These are phyloP conservation scores for Kobus ellipsiprymnus DNA, from an alignment of 2,113 vertebrate species.

Conservation along the genomic window DNA sequence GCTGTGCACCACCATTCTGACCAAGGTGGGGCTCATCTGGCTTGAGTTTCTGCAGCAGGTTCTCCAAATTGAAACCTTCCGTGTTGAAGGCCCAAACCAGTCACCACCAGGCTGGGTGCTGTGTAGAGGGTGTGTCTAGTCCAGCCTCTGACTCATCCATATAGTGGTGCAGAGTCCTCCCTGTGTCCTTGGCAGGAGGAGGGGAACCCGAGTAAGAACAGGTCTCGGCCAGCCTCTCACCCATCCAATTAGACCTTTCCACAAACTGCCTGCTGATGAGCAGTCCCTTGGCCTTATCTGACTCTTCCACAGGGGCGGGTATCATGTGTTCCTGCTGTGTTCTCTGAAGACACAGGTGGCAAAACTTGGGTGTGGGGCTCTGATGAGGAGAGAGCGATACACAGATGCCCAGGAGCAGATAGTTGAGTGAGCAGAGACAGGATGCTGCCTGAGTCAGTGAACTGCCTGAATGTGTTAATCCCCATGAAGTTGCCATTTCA, in stretches of 20 bases:
- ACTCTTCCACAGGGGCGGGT: not conserved
- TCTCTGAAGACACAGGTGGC: conserved; percentile 41
- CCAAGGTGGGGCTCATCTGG: not conserved
- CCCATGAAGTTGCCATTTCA: not conserved
- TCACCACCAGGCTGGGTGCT: not conserved
- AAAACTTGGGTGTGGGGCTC: not conserved
- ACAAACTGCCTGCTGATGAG: not conserved
- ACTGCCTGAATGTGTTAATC: not conserved
- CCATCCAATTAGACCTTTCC: not conserved
- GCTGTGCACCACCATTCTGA: not conserved
- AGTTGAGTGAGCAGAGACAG: not conserved
- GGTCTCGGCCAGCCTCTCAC: not conserved
- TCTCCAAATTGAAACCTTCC: not conserved
- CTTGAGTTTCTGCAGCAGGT: not conserved
- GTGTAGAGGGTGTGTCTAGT: not conserved
- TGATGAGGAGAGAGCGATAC: not conserved
- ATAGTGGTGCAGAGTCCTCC: not conserved
- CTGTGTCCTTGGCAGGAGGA: not conserved
- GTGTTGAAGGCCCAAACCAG: not conserved
- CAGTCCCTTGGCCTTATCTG: conserved; percentile 14
- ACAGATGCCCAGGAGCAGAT: not conserved
- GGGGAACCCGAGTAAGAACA: not conserved
- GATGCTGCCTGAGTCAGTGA: fast-evolving
- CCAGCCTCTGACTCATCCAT: not conserved
- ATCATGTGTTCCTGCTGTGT: conserved; percentile 32